Evolutionary conservation across 2,797 vertebrate genomes (phyloP), one percentile per base, ranked within the genome.

Genomic region (Naso thynnoides): DNA sequence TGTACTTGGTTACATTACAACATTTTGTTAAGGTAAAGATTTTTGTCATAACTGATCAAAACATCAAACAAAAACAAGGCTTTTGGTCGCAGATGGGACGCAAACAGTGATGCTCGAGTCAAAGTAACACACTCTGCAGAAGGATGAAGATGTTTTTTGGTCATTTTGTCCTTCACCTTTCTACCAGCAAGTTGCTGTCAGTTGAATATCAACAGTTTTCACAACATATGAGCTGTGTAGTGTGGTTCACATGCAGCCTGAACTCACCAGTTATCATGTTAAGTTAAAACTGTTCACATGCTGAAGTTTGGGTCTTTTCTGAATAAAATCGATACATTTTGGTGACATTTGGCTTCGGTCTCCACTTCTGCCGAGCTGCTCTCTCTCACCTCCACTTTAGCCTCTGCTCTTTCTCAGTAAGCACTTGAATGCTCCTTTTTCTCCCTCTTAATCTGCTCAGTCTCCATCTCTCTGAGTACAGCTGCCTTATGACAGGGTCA

Each of bases 401-500:
- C 66, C 71, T 74, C 57, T 60, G 57, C 68, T 81, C 63, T 57
- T 61, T 73, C 33, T 54, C 72, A 74, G 42, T 69, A 55, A 52
- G 3, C 55, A 59, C 49, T 42, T 48, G 18, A 83, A 76, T 63
- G 42, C 29, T 68, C 14, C 33, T 45, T 61, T n/a, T 59, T 73
- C 50, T 21, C 38, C 5, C 33, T 21, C 18, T 39, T 66, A 79
- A 70, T 83, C 68, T 21, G 41, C 56, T 65, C 77, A 69, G 14
- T 47, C 67, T 78, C 45, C 53, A 56, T 54, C 8, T 57, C 69
- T 72, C 56, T 53, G 42, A 79, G 71, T 54, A 47, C 36, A 47
- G 42, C 70, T 56, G 61, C 58, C 55, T 63, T 53, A 44, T 66
- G 82, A 78, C 79, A 54, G 39, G 79, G 86, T 86, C 79, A 84